Percentiles rank a stretch among this genome's conserved stretches.
These are phyloP conservation scores for Lamproptera curius DNA, from an alignment of 2,888 invertebrate species.

Conservation along the genomic window DNA sequence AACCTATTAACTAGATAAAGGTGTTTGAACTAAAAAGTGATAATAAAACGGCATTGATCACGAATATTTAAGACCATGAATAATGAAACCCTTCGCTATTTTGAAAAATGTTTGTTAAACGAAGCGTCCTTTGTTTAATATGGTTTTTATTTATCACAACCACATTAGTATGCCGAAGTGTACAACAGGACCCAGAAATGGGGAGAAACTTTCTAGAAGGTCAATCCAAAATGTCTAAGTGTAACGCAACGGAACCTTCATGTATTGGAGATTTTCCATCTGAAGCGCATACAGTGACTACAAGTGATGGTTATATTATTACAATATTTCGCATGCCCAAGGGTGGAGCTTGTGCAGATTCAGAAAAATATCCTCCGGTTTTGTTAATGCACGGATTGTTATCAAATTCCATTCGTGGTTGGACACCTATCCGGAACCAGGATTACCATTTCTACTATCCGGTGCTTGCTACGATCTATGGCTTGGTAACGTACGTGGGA, in stretches of 20 bases:
- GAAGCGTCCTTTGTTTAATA: not conserved
- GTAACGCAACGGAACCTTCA: too few species aligned
- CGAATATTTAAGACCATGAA: not conserved
- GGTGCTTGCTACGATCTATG: constrained; percentile 42
- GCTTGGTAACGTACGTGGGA: constrained; percentile 49
- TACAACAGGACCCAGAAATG: not conserved
- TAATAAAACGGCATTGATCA: not conserved
- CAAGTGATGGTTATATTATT: constrained; percentile 54
- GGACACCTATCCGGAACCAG: constrained; percentile 47
- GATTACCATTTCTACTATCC: constrained; percentile 37
- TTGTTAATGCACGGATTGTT: constrained; percentile 57
- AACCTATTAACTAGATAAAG: too few species aligned
- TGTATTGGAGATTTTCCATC: too few species aligned
- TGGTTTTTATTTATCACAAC: not conserved
- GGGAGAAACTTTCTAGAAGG: not conserved
- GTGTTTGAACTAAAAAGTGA: too few species aligned
- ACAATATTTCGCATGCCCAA: constrained; percentile 45
- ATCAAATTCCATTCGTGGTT: constrained; percentile 49
- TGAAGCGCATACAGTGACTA: constrained; percentile 46
- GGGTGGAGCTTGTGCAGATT: constrained; percentile 35
- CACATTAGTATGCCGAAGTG: not conserved
- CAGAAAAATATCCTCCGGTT: constrained; percentile 40
- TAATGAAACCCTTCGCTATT: not conserved
- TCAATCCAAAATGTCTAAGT: too few species aligned
- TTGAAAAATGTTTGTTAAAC: not conserved